These are phyloP conservation scores for Cyprinus carpio DNA, from an alignment of 2,113 vertebrate genomes.

Conservation along the genomic window DNA sequence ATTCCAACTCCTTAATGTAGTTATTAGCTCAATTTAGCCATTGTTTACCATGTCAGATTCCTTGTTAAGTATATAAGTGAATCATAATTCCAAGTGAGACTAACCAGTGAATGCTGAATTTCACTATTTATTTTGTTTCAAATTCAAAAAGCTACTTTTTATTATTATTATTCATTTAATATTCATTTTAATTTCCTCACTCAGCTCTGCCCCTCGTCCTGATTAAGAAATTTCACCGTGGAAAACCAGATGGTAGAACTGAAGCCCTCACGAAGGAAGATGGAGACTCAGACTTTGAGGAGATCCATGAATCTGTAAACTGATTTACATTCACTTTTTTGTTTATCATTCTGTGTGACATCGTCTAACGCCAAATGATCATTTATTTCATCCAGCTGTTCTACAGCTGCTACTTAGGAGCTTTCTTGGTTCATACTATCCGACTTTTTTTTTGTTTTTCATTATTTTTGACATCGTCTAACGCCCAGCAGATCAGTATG, in stretches of 20 bases:
- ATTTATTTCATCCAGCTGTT: background rate
- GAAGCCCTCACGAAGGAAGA: conserved; percentile 56
- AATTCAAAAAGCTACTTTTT: background rate
- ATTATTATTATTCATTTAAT: too few species aligned
- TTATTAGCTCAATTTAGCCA: background rate
- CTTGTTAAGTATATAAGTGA: background rate
- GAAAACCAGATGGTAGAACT: conserved; percentile 31
- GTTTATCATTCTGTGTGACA: background rate
- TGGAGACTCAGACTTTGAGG: conserved; percentile 67
- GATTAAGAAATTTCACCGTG: conserved; percentile 63
- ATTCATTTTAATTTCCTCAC: too few species aligned
- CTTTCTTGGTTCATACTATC: too few species aligned
- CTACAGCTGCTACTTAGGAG: background rate
- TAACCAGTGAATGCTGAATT: background rate
- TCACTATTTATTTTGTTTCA: background rate
- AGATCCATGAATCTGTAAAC: conserved; percentile 58
- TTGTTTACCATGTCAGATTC: background rate
- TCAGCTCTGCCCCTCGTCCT: conserved; percentile 72
- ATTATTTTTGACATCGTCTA: too few species aligned
- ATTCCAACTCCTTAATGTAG: background rate
- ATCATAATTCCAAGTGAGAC: background rate
- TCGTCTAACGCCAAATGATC: background rate
- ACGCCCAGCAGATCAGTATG: too few species aligned
- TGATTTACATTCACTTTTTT: background rate
- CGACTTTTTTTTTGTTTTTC: too few species aligned